Evolutionary conservation across 2,797 vertebrate genomes (phyloP).

Genomic region (Channa striata): DNA sequence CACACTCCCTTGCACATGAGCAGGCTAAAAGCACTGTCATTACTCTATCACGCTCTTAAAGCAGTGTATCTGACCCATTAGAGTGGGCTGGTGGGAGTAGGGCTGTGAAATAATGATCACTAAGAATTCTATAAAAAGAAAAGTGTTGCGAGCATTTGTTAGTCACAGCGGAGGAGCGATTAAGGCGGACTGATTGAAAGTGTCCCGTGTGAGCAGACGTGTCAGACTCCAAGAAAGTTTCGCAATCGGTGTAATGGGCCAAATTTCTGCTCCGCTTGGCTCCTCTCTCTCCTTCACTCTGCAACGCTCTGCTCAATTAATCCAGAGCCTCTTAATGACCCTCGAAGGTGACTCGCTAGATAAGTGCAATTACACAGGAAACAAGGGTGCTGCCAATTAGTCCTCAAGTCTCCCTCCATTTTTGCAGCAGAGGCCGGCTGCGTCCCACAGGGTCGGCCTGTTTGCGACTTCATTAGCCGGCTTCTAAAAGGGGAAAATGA

Average conservation of each 20-base stretch:
- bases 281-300: constrained; percentile 57
- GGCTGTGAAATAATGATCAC: constrained; percentile 75
- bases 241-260: constrained; percentile 79
- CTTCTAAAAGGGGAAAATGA: constrained; percentile 85
- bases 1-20: constrained; percentile 58
- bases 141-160: constrained; percentile 67
- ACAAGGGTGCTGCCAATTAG: constrained; percentile 87
- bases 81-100: constrained; percentile 74
- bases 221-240: constrained; percentile 76
- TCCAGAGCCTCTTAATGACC: constrained; percentile 85
- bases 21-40: constrained; percentile 77
- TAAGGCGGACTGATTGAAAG: constrained; percentile 78
- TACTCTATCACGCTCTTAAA: constrained; percentile 74
- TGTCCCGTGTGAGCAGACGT: constrained; percentile 72
- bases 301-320: constrained; percentile 84
- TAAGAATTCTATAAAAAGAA: constrained; percentile 82
- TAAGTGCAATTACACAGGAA: constrained; percentile 87
- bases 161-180: constrained; percentile 76
- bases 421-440: constrained; percentile 65
- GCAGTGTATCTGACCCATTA: constrained; percentile 72
- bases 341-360: constrained; percentile 87
- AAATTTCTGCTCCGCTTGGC: constrained; percentile 75
- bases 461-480: constrained; percentile 86
- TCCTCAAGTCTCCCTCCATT: constrained; percentile 80
- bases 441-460: constrained; percentile 80